Evolutionary conservation across 2,797 vertebrate species (phyloP).

Genomic region (Ptychobarbus kaznakovi): DNA sequence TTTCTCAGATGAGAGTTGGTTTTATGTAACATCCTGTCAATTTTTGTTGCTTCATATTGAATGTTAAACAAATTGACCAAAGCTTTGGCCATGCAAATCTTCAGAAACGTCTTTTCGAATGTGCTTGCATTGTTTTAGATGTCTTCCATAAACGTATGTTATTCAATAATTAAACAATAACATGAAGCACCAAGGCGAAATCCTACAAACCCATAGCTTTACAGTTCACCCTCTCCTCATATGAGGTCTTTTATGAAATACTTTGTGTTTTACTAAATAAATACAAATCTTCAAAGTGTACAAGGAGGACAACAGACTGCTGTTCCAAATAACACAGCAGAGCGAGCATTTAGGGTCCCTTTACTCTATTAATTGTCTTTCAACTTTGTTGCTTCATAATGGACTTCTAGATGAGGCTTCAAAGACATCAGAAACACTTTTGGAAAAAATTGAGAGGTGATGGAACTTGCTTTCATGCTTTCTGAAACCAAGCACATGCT

Average conservation of each 20-base stretch:
- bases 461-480: conserved; percentile 34
- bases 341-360: not conserved
- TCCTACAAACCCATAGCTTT: not conserved
- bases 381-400: conserved; percentile 31
- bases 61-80: not conserved
- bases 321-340: not conserved
- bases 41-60: not conserved
- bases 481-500: conserved; percentile 38
- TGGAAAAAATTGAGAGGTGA: not conserved
- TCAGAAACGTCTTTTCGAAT: not conserved
- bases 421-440: conserved; percentile 29
- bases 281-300: conserved; percentile 12
- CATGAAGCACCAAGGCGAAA: conserved; percentile 13
- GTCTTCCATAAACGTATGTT: not conserved
- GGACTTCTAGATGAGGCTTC: conserved; percentile 43
- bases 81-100: not conserved
- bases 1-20: not conserved
- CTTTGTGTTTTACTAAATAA: not conserved
- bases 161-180: not conserved
- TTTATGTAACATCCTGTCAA: not conserved
- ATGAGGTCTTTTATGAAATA: not conserved
- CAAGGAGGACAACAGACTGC: conserved; percentile 5
- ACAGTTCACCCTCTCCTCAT: not conserved
- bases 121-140: not conserved
- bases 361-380: conserved; percentile 41